Conservation (phyloP, 2,797 vertebrate genomes). For the Aulostomus chinensis region DNA sequence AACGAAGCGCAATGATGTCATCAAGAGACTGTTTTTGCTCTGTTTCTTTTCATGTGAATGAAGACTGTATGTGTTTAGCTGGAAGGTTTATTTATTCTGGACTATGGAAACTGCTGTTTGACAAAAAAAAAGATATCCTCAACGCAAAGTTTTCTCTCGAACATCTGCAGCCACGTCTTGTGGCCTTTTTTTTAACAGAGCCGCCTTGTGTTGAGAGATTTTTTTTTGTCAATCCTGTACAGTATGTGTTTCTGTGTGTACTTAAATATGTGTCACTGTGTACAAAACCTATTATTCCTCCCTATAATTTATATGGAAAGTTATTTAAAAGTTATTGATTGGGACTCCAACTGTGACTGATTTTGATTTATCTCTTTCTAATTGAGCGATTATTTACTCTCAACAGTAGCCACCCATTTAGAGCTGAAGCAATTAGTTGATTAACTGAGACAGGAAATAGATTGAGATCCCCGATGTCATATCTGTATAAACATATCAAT, state of each 20-base stretch:
- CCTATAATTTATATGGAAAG: constrained; percentile 28
- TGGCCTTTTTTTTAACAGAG: constrained; percentile 12
- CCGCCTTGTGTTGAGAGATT: constrained; percentile 37
- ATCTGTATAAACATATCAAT: too few species aligned
- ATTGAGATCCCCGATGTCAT: too few species aligned
- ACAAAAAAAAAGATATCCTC: constrained; percentile 25
- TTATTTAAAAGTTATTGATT: constrained; percentile 36
- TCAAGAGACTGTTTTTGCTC: constrained; percentile 7
- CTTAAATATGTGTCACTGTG: constrained; percentile 22
- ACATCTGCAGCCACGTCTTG: constrained; percentile 8
- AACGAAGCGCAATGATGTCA: neutral
- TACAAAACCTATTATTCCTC: constrained; percentile 12
- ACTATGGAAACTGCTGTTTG: constrained; percentile 14
- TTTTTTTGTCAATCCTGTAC: constrained; percentile 44
- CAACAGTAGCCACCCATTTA: neutral
- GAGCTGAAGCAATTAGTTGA: constrained; percentile 1
- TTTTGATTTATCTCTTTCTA: constrained; percentile 24
- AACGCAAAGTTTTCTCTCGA: constrained; percentile 23
- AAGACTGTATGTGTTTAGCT: constrained; percentile 44
- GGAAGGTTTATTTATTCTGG: constrained; percentile 19
- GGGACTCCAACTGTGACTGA: constrained; percentile 26
- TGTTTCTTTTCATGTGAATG: constrained; percentile 35
- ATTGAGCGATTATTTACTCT: constrained; percentile 4
- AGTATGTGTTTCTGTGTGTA: constrained; percentile 56
- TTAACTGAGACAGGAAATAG: constrained; percentile 5